Evolutionary conservation across 1,140 invertebrate species (phyloP).

Genomic region (Mercenaria mercenaria): DNA sequence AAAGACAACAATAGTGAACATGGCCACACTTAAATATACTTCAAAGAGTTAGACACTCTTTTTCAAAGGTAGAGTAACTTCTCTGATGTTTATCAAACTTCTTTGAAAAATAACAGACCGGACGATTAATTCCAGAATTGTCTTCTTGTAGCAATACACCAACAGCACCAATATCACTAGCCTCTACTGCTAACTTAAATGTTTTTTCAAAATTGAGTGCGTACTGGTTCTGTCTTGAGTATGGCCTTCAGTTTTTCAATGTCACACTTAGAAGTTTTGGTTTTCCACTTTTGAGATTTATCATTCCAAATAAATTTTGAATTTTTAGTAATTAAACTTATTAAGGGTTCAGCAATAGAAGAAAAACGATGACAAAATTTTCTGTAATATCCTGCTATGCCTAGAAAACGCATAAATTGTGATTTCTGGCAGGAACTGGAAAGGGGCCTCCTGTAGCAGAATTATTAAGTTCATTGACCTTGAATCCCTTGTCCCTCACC

Average conservation of each 20-base stretch:
- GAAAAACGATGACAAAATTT: slow-evolving; percentile 66
- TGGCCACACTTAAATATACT: slow-evolving; percentile 58
- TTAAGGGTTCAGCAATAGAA: slow-evolving; percentile 80
- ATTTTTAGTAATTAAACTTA: slow-evolving; percentile 81
- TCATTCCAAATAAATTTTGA: slow-evolving; percentile 76
- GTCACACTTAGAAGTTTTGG: too few relatives aligned
- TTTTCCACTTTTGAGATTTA: slow-evolving; percentile 73
- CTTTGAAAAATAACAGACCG: slow-evolving; percentile 66
- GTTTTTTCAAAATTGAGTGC: slow-evolving; percentile 81
- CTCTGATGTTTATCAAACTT: too few relatives aligned
- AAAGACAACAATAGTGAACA: too few relatives aligned
- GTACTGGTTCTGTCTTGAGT: slow-evolving; percentile 71
- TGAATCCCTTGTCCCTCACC: too few relatives aligned
- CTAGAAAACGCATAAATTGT: slow-evolving; percentile 47
- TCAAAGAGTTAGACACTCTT: slow-evolving; percentile 58
- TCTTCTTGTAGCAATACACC: too few relatives aligned
- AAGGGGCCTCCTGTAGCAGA: too few relatives aligned
- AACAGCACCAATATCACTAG: slow-evolving; percentile 59
- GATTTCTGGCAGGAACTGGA: too few relatives aligned
- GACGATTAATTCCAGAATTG: slow-evolving; percentile 71
- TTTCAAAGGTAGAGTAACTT: slow-evolving; percentile 38
- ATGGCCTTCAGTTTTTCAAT: slow-evolving; percentile 80
- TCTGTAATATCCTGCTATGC: slow-evolving; percentile 55
- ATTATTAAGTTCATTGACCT: too few relatives aligned
- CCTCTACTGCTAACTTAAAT: too few relatives aligned